Percentiles rank a stretch among this genome's conserved stretches.
phyloP scores from a whole-genome alignment of 53 echinoderm and acorn worm species.

The Zoroaster sp. region DNA sequence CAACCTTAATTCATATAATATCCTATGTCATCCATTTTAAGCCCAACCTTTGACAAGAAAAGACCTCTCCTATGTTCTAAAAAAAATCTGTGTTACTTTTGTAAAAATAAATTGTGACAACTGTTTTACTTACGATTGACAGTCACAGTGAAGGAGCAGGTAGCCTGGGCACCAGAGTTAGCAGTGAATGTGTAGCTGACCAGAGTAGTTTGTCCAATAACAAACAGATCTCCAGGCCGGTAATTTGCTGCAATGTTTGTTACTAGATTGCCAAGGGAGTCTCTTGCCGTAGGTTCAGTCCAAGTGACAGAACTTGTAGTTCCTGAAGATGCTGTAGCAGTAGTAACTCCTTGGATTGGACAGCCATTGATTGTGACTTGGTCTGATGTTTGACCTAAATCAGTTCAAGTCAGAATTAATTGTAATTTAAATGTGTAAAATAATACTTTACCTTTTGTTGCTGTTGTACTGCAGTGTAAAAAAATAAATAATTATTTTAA shows the following conservation, averaged over 20 bases:
- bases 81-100: too few relatives aligned
- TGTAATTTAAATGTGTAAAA: too few relatives aligned
- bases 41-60: too few relatives aligned
- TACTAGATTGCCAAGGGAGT: conserved; percentile 52
- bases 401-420: too few relatives aligned
- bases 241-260: not conserved
- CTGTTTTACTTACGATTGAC: conserved; percentile 9
- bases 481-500: too few relatives aligned
- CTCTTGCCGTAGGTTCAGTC: conserved; percentile 14
- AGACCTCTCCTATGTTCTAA: too few relatives aligned
- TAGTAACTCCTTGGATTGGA: conserved; percentile 53
- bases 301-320: not conserved
- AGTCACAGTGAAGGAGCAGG: conserved; percentile 32
- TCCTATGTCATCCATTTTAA: too few relatives aligned
- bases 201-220: not conserved
- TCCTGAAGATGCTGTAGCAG: too few relatives aligned
- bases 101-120: too few relatives aligned
- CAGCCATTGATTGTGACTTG: conserved; percentile 55
- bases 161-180: not conserved
- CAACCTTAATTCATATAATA: too few relatives aligned
- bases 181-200: conserved; percentile 61
- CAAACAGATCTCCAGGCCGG: not conserved
- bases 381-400: conserved; percentile 29
- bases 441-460: too few relatives aligned
- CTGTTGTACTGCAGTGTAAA: too few relatives aligned